These are phyloP conservation scores for Gerris lacustris DNA, from an alignment of 2,888 invertebrate genomes.

Conservation along the genomic window DNA sequence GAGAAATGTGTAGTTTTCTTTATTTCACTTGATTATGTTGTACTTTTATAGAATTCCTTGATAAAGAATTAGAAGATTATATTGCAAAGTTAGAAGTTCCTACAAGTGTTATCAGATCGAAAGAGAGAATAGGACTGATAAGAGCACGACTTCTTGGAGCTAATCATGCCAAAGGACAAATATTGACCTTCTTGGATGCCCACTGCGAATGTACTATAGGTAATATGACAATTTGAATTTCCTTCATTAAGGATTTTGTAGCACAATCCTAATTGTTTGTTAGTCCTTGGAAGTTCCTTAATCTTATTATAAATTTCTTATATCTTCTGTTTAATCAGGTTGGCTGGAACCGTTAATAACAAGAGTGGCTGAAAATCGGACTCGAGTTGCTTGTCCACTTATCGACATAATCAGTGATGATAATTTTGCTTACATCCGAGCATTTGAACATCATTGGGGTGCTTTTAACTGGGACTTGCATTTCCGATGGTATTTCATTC, in stretches of 20 bases:
- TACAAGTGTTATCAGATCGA: slow-evolving; percentile 52
- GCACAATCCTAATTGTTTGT: slow-evolving; percentile 4
- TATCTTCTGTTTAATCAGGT: slow-evolving; percentile 38
- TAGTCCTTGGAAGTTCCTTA: neutral
- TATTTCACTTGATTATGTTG: neutral
- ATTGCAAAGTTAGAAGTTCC: slow-evolving; percentile 48
- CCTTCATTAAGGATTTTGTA: slow-evolving; percentile 12
- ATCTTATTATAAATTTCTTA: too few relatives aligned
- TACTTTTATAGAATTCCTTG: slow-evolving; percentile 45
- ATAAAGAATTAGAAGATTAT: slow-evolving; percentile 53
- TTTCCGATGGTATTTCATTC: slow-evolving; percentile 72
- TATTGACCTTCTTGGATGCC: slow-evolving; percentile 81
- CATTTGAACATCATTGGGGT: slow-evolving; percentile 93
- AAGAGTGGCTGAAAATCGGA: slow-evolving; percentile 50
- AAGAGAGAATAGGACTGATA: slow-evolving; percentile 61
- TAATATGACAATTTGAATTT: slow-evolving; percentile 37
- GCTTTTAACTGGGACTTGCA: slow-evolving; percentile 97
- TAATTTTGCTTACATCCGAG: slow-evolving; percentile 86
- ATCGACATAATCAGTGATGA: slow-evolving; percentile 93
- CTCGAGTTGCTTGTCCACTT: slow-evolving; percentile 63
- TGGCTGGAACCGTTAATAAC: slow-evolving; percentile 65
- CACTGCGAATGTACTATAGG: slow-evolving; percentile 82
- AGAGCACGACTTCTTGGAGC: slow-evolving; percentile 72
- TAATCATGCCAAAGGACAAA: slow-evolving; percentile 54
- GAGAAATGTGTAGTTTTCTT: neutral